phyloP scores from a whole-genome alignment of 2,888 invertebrate genomes.

The Harmothoe impar region DNA sequence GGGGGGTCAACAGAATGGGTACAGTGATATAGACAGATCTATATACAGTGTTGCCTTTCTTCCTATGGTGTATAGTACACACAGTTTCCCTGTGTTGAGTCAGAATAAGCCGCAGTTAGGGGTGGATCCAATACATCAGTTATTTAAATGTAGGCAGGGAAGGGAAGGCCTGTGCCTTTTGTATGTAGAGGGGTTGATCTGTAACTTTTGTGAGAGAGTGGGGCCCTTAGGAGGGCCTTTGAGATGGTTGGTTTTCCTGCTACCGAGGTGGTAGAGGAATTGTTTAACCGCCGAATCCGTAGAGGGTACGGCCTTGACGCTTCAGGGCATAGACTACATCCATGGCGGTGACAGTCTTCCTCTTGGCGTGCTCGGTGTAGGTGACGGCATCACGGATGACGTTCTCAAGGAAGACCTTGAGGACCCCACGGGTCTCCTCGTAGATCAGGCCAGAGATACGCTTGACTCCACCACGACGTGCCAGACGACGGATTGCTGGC shows the following conservation, averaged over 20 bases:
- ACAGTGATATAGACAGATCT: too few species aligned
- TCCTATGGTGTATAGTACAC: too few species aligned
- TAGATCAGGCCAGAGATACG: conserved; percentile 90
- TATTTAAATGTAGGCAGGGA: too few species aligned
- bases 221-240: conserved; percentile 58
- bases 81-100: too few species aligned
- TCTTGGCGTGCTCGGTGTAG: conserved; percentile 93
- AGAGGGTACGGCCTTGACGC: conserved; percentile 61
- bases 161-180: too few species aligned
- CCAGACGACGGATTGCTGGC: conserved; percentile 87
- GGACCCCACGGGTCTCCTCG: conserved; percentile 90
- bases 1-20: too few species aligned
- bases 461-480: conserved; percentile 87
- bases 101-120: too few species aligned
- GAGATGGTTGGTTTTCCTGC: too few species aligned
- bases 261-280: too few species aligned
- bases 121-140: too few species aligned
- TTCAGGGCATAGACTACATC: conserved; percentile 57
- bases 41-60: too few species aligned
- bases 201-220: background rate
- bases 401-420: conserved; percentile 92
- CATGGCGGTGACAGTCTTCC: background rate
- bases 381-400: conserved; percentile 93
- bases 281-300: conserved; percentile 61
- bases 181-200: too few species aligned